A percentile compares a stretch with the other conserved stretches of the same genome.
phyloP scores from a whole-genome alignment of 2,113 vertebrate species.

The Lepus americanus region DNA sequence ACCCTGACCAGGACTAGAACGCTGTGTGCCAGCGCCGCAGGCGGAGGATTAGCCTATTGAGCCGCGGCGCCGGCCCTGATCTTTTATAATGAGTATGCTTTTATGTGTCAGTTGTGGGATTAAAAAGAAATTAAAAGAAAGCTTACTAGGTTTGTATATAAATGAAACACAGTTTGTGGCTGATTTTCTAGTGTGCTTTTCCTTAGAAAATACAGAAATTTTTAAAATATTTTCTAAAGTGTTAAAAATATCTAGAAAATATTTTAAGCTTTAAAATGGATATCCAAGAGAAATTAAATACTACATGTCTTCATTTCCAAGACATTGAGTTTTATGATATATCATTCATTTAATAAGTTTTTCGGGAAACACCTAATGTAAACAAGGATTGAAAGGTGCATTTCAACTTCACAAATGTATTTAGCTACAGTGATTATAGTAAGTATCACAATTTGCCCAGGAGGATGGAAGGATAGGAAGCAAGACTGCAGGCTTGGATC shows the following conservation, averaged over 20 bases:
- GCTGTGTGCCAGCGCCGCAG: too few relatives aligned
- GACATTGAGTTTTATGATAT: constrained; percentile 57
- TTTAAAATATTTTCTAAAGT: background rate
- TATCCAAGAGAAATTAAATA: constrained; percentile 51
- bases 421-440: constrained; percentile 29
- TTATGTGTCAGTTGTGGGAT: background rate
- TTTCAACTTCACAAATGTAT: constrained; percentile 44
- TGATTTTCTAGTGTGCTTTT: constrained; percentile 17
- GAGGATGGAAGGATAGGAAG: background rate
- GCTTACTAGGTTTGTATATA: background rate
- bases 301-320: constrained; percentile 40
- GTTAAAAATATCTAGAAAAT: background rate
- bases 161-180: constrained; percentile 36
- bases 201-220: constrained; percentile 54
- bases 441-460: background rate
- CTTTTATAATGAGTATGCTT: constrained; percentile 14
- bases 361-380: background rate
- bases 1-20: too few relatives aligned
- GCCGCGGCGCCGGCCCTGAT: background rate
- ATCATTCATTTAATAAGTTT: constrained; percentile 63
- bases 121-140: constrained; percentile 25
- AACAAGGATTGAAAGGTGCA: constrained; percentile 29
- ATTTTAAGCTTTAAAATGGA: constrained; percentile 59
- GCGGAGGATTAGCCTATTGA: too few relatives aligned
- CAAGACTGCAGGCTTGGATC: background rate